Evolutionary conservation across 2,888 invertebrate genomes (phyloP).

Genomic region (Zele albiditarsus): DNA sequence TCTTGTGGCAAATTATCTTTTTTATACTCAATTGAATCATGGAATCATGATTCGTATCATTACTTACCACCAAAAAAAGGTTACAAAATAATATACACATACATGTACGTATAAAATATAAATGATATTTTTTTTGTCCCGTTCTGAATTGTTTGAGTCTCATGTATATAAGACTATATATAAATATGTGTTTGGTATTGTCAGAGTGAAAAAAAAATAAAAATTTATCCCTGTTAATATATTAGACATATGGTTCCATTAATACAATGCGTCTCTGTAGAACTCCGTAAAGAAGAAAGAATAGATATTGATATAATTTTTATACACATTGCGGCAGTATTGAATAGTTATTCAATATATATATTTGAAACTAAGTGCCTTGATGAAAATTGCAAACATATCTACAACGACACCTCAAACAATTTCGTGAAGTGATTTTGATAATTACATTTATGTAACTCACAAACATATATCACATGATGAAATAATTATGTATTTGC

Average conservation of each 20-base stretch:
- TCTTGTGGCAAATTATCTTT: background rate
- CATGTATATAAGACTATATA: slow-evolving; percentile 44
- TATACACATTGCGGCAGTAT: background rate
- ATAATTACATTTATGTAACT: background rate
- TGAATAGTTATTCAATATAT: background rate
- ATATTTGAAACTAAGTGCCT: slow-evolving; percentile 6
- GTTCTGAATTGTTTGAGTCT: slow-evolving; percentile 11
- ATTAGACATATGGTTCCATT: background rate
- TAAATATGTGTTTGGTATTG: slow-evolving; percentile 34
- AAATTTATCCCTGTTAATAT: slow-evolving; percentile 30
- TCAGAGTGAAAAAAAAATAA: background rate
- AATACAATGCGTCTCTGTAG: background rate
- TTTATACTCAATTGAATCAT: slow-evolving; percentile 13
- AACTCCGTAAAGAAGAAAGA: background rate
- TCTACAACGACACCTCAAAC: background rate
- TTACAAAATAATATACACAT: slow-evolving; percentile 37
- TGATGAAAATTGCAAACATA: background rate
- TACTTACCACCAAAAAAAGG: background rate
- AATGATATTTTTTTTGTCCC: slow-evolving; percentile 9
- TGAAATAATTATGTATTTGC: background rate
- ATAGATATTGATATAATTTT: slow-evolving; percentile 3
- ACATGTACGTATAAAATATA: slow-evolving; percentile 36
- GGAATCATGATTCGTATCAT: slow-evolving; percentile 6
- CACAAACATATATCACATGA: background rate
- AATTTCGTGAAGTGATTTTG: background rate